Evolutionary conservation across 2,888 invertebrate genomes (phyloP), one percentile per base, ranked within the genome.

Genomic region (Drosophila sordidapex): DNA sequence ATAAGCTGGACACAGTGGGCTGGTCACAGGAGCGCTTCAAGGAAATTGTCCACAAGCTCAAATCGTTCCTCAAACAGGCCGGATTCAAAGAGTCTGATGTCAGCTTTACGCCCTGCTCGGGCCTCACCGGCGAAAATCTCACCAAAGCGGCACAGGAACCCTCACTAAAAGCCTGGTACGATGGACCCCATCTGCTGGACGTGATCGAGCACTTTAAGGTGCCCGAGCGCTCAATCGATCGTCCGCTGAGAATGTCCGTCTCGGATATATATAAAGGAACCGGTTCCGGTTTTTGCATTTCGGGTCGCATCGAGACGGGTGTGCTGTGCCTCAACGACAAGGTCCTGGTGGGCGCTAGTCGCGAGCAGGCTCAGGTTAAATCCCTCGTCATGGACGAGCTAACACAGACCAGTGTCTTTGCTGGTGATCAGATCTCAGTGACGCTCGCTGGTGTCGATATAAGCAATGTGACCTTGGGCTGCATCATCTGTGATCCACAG

Each of bases 241-340:
- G 97, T 91, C 98, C 99, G 2, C 95, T 99, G 68, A 95, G 99
- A 29, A 95, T 98, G 93, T 97, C 97, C n/a, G 95, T 99, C 0
- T 97, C 97, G 91, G 99, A 99, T 94, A 96, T 99, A 74, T 99
- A 96, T 93, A 99, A 99, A 94, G 97, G 98, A 4, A 96, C 96
- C 18, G 97, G 97, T 0, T 96, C 97, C n/a, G 97, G 97, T 0
- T 96, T 98, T 90, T 97, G 97, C 93, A 96, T 99, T 8, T 96
- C 97, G 0, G 99, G 99, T 0, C 95, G 97, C 40, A 95, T 99
- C 63, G 99, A 99, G 93, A 97, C 98, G 38, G 99, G 99, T 7
- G 95, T 96, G 90, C 93, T 99, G 8, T 96, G 96, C 87, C 94
- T 95, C 56, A 97, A 98, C 18, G 99, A 99, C 86, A 97, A 96